A percentile compares a stretch with the other conserved stretches of the same genome.
These are phyloP conservation scores for Anastatus disparis DNA, from an alignment of 1,140 invertebrate species.

Conservation along the genomic window DNA sequence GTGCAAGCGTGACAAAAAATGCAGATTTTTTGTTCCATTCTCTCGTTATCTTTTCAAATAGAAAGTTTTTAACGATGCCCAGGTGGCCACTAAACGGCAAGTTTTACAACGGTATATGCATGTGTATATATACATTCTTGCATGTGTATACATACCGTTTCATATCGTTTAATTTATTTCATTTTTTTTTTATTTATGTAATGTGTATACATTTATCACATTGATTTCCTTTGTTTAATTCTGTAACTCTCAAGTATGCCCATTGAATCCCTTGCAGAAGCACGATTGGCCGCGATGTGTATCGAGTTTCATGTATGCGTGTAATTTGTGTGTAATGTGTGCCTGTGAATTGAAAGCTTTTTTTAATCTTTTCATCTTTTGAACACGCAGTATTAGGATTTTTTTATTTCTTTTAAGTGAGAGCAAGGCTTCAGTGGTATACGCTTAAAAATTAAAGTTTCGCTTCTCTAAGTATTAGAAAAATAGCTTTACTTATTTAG, in stretches of 20 bases:
- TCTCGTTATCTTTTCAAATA: slow-evolving; percentile 39
- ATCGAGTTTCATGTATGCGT: slow-evolving; percentile 42
- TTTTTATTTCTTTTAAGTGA: slow-evolving; percentile 52
- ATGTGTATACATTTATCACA: slow-evolving; percentile 58
- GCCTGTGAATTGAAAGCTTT: slow-evolving; percentile 24
- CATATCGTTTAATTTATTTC: too few relatives aligned
- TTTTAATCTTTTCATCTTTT: slow-evolving; percentile 28
- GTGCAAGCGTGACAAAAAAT: slow-evolving; percentile 63
- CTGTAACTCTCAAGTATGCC: slow-evolving; percentile 62
- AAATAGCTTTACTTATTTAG: slow-evolving; percentile 68
- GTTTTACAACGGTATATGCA: slow-evolving; percentile 34
- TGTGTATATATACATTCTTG: slow-evolving; percentile 41
- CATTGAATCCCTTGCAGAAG: slow-evolving; percentile 65
- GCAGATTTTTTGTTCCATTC: slow-evolving; percentile 49
- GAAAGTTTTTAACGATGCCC: slow-evolving; percentile 57
- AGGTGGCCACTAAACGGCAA: slow-evolving; percentile 47
- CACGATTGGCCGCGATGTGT: slow-evolving; percentile 52
- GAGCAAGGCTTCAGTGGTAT: slow-evolving; percentile 68
- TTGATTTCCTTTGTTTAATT: slow-evolving; percentile 51
- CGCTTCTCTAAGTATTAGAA: slow-evolving; percentile 65
- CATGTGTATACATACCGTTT: slow-evolving; percentile 47
- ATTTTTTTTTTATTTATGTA: slow-evolving; percentile 43
- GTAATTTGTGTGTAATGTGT: background rate
- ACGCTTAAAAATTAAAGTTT: slow-evolving; percentile 65
- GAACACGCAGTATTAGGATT: slow-evolving; percentile 36